Percentiles rank a stretch among this genome's conserved stretches.
phyloP scores from a whole-genome alignment of 1,140 invertebrate species.

The Ceratitis capitata region DNA sequence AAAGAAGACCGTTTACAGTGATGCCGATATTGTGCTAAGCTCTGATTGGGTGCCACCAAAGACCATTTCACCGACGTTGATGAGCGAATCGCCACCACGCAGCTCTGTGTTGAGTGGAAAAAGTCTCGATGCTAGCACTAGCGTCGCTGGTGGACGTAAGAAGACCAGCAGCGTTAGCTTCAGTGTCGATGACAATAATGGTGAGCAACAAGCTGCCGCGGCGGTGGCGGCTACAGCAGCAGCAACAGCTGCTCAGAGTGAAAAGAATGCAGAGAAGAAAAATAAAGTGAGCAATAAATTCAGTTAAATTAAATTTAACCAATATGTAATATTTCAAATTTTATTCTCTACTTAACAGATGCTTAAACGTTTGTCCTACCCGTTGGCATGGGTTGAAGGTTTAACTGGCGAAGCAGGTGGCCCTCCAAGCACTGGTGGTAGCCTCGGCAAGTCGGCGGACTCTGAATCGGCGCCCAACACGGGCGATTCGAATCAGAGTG shows the following conservation, averaged over 20 bases:
- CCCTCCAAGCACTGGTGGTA: constrained; percentile 59
- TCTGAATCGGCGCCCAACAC: constrained; percentile 65
- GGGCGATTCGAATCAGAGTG: constrained; percentile 70
- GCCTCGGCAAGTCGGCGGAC: constrained; percentile 58
- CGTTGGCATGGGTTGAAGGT: constrained; percentile 92
- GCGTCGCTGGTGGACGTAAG: constrained; percentile 68
- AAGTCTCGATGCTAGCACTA: constrained; percentile 51
- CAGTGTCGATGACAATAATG: constrained; percentile 72
- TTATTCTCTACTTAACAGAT: constrained; percentile 70
- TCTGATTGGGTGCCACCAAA: constrained; percentile 85
- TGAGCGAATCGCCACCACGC: constrained; percentile 67
- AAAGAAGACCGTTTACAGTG: constrained; percentile 75
- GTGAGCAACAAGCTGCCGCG: constrained; percentile 41
- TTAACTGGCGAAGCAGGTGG: constrained; percentile 72
- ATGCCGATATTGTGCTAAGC: constrained; percentile 84
- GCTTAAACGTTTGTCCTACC: constrained; percentile 89
- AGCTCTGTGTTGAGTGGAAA: constrained; percentile 59
- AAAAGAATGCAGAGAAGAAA: constrained; percentile 67
- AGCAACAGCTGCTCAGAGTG: constrained; percentile 66
- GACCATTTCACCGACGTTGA: constrained; percentile 74
- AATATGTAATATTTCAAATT: neutral
- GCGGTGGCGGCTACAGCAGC: constrained; percentile 43
- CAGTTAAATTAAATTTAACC: neutral
- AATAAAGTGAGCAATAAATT: constrained; percentile 69
- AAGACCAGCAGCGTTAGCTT: constrained; percentile 81